phyloP scores from a whole-genome alignment of 2,797 vertebrate genomes.

The Intellagama lesueurii region DNA sequence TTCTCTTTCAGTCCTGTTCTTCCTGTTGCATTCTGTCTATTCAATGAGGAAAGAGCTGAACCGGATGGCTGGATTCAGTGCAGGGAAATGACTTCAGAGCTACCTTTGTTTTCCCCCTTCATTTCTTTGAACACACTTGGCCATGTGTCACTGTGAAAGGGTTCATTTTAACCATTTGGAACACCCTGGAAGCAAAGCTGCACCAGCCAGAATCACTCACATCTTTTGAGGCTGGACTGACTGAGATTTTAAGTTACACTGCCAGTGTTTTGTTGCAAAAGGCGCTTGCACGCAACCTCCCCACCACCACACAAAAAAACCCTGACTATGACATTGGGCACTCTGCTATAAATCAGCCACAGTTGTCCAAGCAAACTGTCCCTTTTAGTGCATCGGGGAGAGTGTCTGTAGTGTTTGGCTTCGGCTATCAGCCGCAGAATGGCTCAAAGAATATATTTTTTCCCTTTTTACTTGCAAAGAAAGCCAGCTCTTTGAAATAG shows the following conservation, averaged over 20 bases:
- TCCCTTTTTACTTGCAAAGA: constrained; percentile 34
- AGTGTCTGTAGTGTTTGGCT: constrained; percentile 68
- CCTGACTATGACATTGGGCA: constrained; percentile 72
- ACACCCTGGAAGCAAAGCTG: constrained; percentile 65
- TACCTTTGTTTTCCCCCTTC: constrained; percentile 80
- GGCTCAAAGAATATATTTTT: constrained; percentile 42
- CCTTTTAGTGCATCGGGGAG: constrained; percentile 69
- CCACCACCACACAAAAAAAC: not conserved
- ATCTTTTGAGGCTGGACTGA: constrained; percentile 69
- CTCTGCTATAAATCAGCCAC: constrained; percentile 78
- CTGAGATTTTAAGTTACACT: constrained; percentile 67
- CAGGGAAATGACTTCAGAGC: constrained; percentile 89
- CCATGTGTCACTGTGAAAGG: constrained; percentile 77
- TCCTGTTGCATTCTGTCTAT: constrained; percentile 91
- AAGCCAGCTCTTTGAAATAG: constrained; percentile 53
- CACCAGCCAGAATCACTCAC: constrained; percentile 70
- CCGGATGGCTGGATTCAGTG: constrained; percentile 87
- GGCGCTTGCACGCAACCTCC: not conserved
- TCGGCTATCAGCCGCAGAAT: constrained; percentile 53
- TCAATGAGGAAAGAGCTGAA: constrained; percentile 87
- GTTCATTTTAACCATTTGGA: constrained; percentile 72
- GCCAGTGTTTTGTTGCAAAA: constrained; percentile 75
- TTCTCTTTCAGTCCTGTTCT: constrained; percentile 86
- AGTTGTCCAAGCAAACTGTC: constrained; percentile 79
- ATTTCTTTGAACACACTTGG: constrained; percentile 77